Base-by-base conservation (phyloP, 2,888 invertebrate species). In the Rotaria magnacalcarata region DNA sequence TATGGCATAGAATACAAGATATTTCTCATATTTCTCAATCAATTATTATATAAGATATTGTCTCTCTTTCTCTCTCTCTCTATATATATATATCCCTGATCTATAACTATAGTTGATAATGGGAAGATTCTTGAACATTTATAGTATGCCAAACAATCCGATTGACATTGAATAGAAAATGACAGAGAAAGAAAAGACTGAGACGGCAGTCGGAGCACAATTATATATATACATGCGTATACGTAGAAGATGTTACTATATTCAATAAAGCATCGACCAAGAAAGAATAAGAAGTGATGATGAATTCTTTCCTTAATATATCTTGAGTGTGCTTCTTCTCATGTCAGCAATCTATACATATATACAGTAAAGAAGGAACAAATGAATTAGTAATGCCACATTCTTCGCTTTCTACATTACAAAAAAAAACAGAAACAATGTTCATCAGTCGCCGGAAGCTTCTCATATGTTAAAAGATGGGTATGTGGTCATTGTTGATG, bases 121-220 rank as follows among this genome's bases (percentile, higher is more conserved):
- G 19, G 67, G 67, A 67, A 14, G 19, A 27, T 34, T 27, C 67
- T 67, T 41, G 34, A 67, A 34, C 34, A 67, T 67, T 41, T 11
- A 67, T 67, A 5, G 67, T 67, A 34, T 41, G 19, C 34, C 34
- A 34, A 67, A 34, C 67, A 67, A 67, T 34, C 67, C 67, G 34
- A 34, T 34, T 67, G 67, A 67, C 67, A 67, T 67, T 67, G 67
- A 67, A 67, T 67, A 67, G 67, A 67, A 67, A 5, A 67, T 67
- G 67, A 67, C 7, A 67, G 16, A 11, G 27, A 5, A 67, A 67
- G 67, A 34, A 67, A 67, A 34, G 67, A 67, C 34, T 67, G 34
- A 67, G 67, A 67, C 67, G 34, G 34, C 19, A 67, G 67, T 41
- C 34, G 34, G 2, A 67, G 34, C 34, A 14, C 67, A 67, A 67